Base-by-base conservation (phyloP, 2,888 invertebrate species). In the Athalia cordata region DNA sequence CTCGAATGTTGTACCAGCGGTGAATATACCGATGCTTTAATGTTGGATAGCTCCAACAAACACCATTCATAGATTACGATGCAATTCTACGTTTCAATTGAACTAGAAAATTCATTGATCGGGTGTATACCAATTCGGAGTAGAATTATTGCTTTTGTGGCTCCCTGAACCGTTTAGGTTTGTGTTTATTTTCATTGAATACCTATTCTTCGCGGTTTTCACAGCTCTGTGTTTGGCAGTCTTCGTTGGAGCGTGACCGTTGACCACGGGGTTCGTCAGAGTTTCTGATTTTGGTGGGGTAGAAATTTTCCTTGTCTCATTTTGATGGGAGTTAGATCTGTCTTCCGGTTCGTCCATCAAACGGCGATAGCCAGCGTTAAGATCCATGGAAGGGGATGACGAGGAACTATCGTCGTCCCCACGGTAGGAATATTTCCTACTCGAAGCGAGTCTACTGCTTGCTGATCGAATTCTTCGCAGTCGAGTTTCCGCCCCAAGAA, bases 121-220 rank as follows among this genome's bases (percentile, higher is more conserved):
- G 29, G 29, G 29, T 29, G 29, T 49, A 15, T 62, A 29, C 43
- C 9, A 62, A 47, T 49, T 65, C 47, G 47, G 2, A 11, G 47
- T 49, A 13, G 1, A 49, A 49, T 66, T n/a, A 55, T 55, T 7
- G n/a, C 4, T 55, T 11, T 55, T 55, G 6, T 55, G n/a, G 55
- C 11, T 29, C 29, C 29, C 29, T 29, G 2, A 29, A 29, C 29
- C 29, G 29, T 0, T 29, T 29, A 29, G 29, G 29, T 29, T 29
- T 29, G 29, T 2, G 0, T 29, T 29, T 29, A 9, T 62, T 29
- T 62, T 49, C 8, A 72, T 59, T 8, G 13, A 29, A 78, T 85
- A 91, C 91, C 90, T 89, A 85, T 91, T 91, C 81, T 83, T 88
- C 47, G 86, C 87, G n/a, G 89, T 88, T 82, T 87, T 89, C 43